These are phyloP conservation scores for Pelvicachromis taeniatus DNA, from an alignment of 2,113 vertebrate genomes.

Conservation along the genomic window DNA sequence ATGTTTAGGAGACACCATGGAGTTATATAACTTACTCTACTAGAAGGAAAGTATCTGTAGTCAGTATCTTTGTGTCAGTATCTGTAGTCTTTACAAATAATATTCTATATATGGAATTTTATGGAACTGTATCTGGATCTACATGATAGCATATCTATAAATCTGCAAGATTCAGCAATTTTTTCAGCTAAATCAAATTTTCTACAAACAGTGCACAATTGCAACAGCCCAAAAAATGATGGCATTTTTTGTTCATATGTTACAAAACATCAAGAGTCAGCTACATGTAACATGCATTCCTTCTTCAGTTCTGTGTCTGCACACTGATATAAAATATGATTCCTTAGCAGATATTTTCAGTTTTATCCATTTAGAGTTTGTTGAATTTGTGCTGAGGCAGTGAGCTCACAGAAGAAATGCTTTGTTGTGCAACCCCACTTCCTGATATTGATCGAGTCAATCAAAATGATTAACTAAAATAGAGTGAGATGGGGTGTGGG, in stretches of 20 bases:
- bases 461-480: conserved; percentile 51
- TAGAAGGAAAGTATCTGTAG: no score
- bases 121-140: not conserved
- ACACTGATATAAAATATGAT: not conserved
- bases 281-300: not conserved
- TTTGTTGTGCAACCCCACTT: conserved; percentile 22
- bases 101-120: conserved; percentile 2
- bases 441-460: conserved; percentile 42
- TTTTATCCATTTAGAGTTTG: not conserved
- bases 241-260: not conserved
- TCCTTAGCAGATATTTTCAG: not conserved
- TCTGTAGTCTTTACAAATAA: not conserved
- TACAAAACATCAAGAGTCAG: not conserved
- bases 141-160: not conserved
- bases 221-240: not conserved
- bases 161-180: not conserved
- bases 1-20: not conserved
- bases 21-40: not conserved
- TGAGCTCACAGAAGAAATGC: not conserved
- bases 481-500: not conserved
- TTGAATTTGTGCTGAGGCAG: conserved; percentile 23
- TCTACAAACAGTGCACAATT: not conserved
- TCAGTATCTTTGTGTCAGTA: no score
- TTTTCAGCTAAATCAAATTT: not conserved
- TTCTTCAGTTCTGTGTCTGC: not conserved